Conservation (phyloP, 2,888 invertebrate genomes). For the Drosophila niveifrons region DNA sequence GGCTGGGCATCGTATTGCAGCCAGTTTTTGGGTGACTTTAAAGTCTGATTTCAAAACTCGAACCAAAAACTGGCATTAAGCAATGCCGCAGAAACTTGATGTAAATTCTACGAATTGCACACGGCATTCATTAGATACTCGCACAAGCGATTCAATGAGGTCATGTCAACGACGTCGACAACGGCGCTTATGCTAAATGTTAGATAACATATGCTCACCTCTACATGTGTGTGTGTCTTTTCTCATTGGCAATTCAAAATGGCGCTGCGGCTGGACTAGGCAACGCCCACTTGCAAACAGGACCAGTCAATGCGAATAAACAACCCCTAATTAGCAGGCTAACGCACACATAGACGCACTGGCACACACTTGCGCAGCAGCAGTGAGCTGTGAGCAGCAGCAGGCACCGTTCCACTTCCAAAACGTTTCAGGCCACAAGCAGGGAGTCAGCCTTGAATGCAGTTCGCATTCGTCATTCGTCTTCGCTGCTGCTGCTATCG, state of each 20-base stretch:
- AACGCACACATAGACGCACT: conserved; percentile 20
- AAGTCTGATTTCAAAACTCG: conserved; percentile 49
- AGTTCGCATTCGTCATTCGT: conserved; percentile 47
- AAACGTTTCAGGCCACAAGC: conserved; percentile 46
- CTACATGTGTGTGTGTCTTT: conserved; percentile 3
- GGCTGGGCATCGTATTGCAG: conserved; percentile 67
- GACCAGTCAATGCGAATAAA: conserved; percentile 64
- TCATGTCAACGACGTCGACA: conserved; percentile 47
- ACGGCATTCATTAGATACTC: conserved; percentile 70
- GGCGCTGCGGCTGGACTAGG: conserved; percentile 63
- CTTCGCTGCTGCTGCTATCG: conserved; percentile 30
- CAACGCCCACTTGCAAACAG: conserved; percentile 60
- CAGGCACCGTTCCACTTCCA: conserved; percentile 40
- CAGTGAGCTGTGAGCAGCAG: conserved; percentile 15
- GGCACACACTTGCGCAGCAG: background rate
- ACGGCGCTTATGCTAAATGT: conserved; percentile 39
- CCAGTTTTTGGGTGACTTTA: conserved; percentile 59
- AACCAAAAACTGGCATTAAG: conserved; percentile 46
- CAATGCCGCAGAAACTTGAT: conserved; percentile 73
- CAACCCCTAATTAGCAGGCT: conserved; percentile 72
- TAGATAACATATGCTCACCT: conserved; percentile 34
- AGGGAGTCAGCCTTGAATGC: conserved; percentile 52
- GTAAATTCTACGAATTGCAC: conserved; percentile 68
- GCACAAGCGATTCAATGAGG: conserved; percentile 53
- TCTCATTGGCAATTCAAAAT: conserved; percentile 69